phyloP scores from a whole-genome alignment of 2,113 vertebrate species.

The Syngnathus scovelli region DNA sequence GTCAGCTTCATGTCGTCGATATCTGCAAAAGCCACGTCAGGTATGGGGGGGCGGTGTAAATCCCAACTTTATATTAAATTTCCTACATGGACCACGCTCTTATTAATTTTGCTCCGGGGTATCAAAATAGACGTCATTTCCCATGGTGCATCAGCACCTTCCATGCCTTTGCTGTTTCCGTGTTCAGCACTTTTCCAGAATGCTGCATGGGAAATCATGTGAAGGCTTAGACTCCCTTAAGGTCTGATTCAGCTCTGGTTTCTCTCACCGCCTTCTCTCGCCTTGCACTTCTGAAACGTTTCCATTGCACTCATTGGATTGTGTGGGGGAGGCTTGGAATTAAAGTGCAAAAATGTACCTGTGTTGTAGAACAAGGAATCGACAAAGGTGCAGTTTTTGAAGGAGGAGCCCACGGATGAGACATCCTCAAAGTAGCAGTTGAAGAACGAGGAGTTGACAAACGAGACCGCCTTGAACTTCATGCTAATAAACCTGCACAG shows the following conservation, averaged over 20 bases:
- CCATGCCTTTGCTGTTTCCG: conserved; percentile 26
- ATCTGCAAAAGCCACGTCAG: conserved; percentile 64
- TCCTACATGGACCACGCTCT: not conserved
- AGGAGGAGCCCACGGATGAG: conserved; percentile 85
- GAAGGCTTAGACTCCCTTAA: conserved; percentile 29
- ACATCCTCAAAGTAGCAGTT: conserved; percentile 90
- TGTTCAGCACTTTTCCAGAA: conserved; percentile 47
- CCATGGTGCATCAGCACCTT: conserved; percentile 38
- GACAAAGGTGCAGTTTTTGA: conserved; percentile 88
- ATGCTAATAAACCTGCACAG: conserved; percentile 81
- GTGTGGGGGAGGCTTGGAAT: conserved; percentile 5
- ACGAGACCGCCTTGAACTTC: conserved; percentile 92
- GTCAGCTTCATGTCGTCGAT: conserved; percentile 86
- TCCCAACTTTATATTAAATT: not conserved
- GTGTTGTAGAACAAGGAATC: conserved; percentile 86
- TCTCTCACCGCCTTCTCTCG: conserved; percentile 22
- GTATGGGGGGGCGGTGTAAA: not conserved
- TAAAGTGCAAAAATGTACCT: conserved; percentile 63
- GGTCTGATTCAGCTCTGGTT: conserved; percentile 50
- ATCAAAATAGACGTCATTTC: conserved; percentile 45
- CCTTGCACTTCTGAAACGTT: conserved; percentile 1
- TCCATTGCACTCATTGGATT: conserved; percentile 6
- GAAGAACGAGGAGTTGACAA: conserved; percentile 88
- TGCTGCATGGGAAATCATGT: conserved; percentile 38
- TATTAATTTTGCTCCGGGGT: conserved; percentile 23